phyloP scores from a whole-genome alignment of 1,140 invertebrate genomes.

The Ephestia elutella region DNA sequence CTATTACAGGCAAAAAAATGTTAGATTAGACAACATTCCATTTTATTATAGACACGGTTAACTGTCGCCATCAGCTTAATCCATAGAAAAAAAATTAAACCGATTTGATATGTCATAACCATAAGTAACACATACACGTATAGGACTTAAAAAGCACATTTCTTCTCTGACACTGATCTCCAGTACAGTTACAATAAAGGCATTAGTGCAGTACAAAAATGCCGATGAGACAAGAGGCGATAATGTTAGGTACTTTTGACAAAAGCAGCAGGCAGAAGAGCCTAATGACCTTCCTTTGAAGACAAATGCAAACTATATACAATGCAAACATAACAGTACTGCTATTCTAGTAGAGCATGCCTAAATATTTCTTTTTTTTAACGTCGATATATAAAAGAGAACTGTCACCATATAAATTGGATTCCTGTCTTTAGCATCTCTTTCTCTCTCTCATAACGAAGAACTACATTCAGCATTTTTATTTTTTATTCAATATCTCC shows the following conservation, averaged over 20 bases:
- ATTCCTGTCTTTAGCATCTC: no score
- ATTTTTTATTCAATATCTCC: no score
- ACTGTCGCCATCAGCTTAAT: background rate
- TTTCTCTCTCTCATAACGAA: no score
- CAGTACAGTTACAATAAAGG: constrained; percentile 16
- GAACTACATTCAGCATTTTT: no score
- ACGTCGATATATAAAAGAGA: background rate
- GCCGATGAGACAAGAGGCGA: background rate
- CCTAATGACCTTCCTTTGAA: constrained; percentile 15
- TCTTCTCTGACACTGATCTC: no score
- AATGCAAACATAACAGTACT: constrained; percentile 1
- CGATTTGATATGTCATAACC: no score
- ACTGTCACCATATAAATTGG: no score
- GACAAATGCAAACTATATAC: constrained; percentile 7
- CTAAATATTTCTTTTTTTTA: background rate
- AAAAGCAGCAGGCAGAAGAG: background rate
- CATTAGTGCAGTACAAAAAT: constrained; percentile 14
- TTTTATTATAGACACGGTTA: background rate
- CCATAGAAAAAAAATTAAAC: background rate
- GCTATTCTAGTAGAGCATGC: background rate
- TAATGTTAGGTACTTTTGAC: no score
- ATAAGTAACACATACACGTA: no score
- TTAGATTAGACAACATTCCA: background rate
- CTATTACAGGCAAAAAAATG: background rate
- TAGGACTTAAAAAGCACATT: no score